Conservation (phyloP, 2,797 vertebrate species). For the Dromococcyx pavoninus region DNA sequence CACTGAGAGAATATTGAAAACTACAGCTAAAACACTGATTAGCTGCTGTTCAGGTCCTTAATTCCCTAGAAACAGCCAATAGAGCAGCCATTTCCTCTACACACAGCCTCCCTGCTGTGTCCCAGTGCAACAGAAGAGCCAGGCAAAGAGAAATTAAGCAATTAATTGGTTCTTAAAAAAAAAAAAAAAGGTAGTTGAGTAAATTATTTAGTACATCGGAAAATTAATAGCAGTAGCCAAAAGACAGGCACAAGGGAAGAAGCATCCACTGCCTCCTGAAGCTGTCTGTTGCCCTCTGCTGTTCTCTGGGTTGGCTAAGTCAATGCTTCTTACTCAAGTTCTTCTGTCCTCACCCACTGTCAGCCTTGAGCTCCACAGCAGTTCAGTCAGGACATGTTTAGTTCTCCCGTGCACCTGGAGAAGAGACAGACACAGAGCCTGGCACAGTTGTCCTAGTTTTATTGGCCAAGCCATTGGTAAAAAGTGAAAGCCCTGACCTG, state of each 20-base stretch:
- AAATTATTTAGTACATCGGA: not conserved
- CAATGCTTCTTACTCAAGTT: not conserved
- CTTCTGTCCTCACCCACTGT: not conserved
- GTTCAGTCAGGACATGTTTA: not conserved
- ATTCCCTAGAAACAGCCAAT: constrained; percentile 57
- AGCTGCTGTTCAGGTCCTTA: constrained; percentile 31
- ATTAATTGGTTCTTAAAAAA: constrained; percentile 41
- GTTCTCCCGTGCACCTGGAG: not conserved
- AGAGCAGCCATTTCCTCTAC: constrained; percentile 38
- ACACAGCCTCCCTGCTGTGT: constrained; percentile 46
- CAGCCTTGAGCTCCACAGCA: not conserved
- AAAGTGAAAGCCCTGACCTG: not conserved
- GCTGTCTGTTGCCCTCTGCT: constrained; percentile 25
- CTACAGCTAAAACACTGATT: constrained; percentile 60
- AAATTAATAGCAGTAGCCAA: constrained; percentile 6
- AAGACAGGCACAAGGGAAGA: not conserved
- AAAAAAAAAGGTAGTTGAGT: not conserved
- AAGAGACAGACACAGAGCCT: not conserved
- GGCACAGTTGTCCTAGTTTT: not conserved
- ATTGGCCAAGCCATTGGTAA: not conserved
- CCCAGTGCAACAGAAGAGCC: constrained; percentile 32
- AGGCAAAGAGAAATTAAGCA: constrained; percentile 60
- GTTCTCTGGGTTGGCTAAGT: not conserved
- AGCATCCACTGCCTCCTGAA: not conserved
- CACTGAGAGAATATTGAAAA: constrained; percentile 57